Conservation (phyloP, 1,140 invertebrate genomes). For the Elysia chlorotica region DNA sequence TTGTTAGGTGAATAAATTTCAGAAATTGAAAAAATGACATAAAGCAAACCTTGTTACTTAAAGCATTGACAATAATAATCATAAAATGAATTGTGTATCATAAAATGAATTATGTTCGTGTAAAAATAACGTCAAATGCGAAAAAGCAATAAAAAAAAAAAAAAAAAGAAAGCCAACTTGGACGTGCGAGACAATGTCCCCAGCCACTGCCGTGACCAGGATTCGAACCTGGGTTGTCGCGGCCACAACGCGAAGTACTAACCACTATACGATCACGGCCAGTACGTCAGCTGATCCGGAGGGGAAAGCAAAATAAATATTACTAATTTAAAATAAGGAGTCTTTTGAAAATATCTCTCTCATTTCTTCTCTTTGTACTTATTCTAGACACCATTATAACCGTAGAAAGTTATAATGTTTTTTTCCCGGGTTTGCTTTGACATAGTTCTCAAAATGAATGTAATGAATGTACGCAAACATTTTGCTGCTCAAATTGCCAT, state of each 20-base stretch:
- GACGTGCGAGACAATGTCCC: slow-evolving; percentile 15
- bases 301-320: not conserved
- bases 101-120: not conserved
- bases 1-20: too few species aligned
- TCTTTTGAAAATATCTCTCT: too few species aligned
- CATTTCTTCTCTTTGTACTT: not conserved
- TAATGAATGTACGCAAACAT: too few species aligned
- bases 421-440: too few species aligned
- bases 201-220: slow-evolving; percentile 81
- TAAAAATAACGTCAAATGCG: not conserved
- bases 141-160: not conserved
- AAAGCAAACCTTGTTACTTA: not conserved
- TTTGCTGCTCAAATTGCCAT: too few species aligned
- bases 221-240: slow-evolving; percentile 92
- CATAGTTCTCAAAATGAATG: too few species aligned
- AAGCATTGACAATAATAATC: not conserved
- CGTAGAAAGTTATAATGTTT: too few species aligned
- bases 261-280: slow-evolving; percentile 90
- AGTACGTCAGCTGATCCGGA: not conserved
- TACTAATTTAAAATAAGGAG: not conserved
- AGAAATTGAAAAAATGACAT: too few species aligned
- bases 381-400: not conserved
- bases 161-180: slow-evolving; percentile 7
- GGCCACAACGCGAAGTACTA: slow-evolving; percentile 90
- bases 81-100: not conserved